Evolutionary conservation across 2,888 invertebrate genomes (phyloP), one percentile per base, ranked within the genome.

Genomic region (Dysmachus trigonus): DNA sequence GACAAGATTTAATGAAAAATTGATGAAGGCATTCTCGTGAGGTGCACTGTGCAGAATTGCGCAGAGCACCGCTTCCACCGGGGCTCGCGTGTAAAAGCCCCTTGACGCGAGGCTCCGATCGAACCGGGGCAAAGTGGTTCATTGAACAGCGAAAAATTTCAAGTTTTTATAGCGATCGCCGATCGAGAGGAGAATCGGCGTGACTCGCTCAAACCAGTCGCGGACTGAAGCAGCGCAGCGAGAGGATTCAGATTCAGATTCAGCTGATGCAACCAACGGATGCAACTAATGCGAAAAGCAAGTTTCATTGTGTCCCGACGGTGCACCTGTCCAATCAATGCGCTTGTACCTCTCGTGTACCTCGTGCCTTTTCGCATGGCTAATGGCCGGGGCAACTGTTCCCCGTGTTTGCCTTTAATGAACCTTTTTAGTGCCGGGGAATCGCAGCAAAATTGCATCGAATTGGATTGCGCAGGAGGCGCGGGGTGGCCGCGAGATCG

Each of bases 381-480:
- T 76, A 76, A 76, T 76, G 76, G 41, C 33, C 76, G 22, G 35
- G 38, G 41, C 76, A 76, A 76, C 76, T 76, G 76, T 76, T 76
- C 38, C 73, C 33, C 76, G 41, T 76, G 76, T 76, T 76, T 35
- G 18, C 76, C 10, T 76, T 76, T 76, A 76, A 76, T 76, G 76
- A 76, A 76, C 76, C 41, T 76, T 76, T 62, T 62, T 62, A 62
- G 62, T 22, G 27, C 27, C 13, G 62, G 22, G 8, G 18, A 62
- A 62, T 27, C 62, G 62, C 62, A 27, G 62, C 62, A 27, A 8
- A 62, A 18, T 62, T 62, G 62, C 62, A 62, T 62, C 18, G 22
- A 15, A 51, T 38, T 51, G 51, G 15, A 51, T 51, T 18, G 51
- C 15, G 51, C 51, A 51, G 51, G 51, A 51, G 51, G 51, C 18